phyloP scores from a whole-genome alignment of 2,113 vertebrate genomes.

The Tylochromis polylepis region DNA sequence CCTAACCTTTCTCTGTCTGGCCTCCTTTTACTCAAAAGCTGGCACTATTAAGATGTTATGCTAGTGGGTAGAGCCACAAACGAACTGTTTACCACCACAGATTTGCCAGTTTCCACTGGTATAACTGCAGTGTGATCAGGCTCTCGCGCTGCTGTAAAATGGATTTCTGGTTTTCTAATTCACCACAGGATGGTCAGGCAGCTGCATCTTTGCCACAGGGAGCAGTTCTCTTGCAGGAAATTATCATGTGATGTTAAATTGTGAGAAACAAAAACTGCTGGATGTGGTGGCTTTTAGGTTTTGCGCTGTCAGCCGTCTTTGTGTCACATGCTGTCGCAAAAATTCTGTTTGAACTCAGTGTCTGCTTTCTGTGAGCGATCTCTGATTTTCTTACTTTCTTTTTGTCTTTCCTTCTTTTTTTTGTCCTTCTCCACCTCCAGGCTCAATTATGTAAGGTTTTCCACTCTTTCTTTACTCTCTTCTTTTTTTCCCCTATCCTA shows the following conservation, averaged over 20 bases:
- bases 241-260: not conserved
- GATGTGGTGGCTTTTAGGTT: not conserved
- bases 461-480: not conserved
- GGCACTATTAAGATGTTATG: not conserved
- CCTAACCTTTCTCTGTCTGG: not conserved
- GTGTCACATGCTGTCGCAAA: not conserved
- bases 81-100: not conserved
- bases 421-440: not conserved
- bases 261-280: not conserved
- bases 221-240: not conserved
- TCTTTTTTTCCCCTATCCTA: not conserved
- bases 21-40: not conserved
- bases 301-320: not conserved
- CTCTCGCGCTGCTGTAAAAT: not conserved
- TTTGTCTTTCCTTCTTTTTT: not conserved
- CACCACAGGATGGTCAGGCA: not conserved
- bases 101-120: not conserved
- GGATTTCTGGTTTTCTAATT: not conserved
- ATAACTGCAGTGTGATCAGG: not conserved
- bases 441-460: slow-evolving; percentile 36
- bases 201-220: not conserved
- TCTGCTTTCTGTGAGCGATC: not conserved
- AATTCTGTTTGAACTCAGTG: not conserved
- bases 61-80: not conserved
- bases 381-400: not conserved